Conservation (phyloP, 2,113 vertebrate species). For the Copsychus sechellarum region DNA sequence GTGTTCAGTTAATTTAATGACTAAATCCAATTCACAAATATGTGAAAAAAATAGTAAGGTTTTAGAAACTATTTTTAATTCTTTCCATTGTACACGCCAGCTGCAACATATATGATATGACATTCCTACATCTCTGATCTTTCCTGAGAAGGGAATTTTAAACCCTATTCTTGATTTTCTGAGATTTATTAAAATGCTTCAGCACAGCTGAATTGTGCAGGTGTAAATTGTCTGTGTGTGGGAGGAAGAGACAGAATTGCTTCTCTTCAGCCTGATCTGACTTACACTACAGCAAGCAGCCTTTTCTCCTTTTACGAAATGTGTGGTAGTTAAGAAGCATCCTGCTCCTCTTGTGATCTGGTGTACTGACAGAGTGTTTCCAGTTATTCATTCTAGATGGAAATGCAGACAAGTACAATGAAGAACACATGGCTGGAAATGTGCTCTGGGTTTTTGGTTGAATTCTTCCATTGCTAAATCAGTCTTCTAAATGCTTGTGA, state of each 20-base stretch:
- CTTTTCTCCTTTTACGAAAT: constrained; percentile 37
- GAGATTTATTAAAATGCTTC: constrained; percentile 51
- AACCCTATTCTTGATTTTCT: constrained; percentile 43
- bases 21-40: constrained; percentile 4
- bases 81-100: not conserved
- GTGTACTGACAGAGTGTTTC: constrained; percentile 57
- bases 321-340: constrained; percentile 53
- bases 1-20: constrained; percentile 2
- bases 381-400: constrained; percentile 59
- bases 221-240: constrained; percentile 55
- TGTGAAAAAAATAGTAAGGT: not conserved
- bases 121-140: constrained; percentile 18
- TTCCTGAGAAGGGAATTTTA: constrained; percentile 4
- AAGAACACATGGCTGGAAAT: constrained; percentile 56
- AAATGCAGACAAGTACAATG: constrained; percentile 57
- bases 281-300: constrained; percentile 59
- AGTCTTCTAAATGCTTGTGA: not conserved
- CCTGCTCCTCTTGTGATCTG: constrained; percentile 57
- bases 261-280: constrained; percentile 55
- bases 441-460: constrained; percentile 33
- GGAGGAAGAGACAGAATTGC: constrained; percentile 58
- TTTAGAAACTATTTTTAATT: constrained; percentile 31
- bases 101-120: not conserved
- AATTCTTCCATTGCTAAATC: constrained; percentile 39
- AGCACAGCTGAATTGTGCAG: constrained; percentile 54